Conservation (phyloP, 2,797 vertebrate species). For the Helicolenus hilgendorfi region DNA sequence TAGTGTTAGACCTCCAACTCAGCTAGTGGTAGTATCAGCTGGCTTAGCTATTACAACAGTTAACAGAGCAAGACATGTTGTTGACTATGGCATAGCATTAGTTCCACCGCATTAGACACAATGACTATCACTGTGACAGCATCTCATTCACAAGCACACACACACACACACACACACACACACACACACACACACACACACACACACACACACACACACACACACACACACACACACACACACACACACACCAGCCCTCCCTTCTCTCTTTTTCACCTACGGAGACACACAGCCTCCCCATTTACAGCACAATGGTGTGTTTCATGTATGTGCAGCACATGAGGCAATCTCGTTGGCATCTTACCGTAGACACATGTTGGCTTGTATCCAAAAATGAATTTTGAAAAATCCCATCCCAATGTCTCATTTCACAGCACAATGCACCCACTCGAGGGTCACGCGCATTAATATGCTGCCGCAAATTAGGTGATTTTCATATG, state of each 20-base stretch:
- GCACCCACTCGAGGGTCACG: conserved; percentile 17
- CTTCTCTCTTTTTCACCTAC: conserved; percentile 12
- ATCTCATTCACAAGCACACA: conserved; percentile 65
- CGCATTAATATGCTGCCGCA: conserved; percentile 28
- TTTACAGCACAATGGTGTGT: conserved; percentile 69
- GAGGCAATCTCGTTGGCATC: conserved; percentile 36
- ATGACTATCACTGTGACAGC: conserved; percentile 83
- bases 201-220: conserved; percentile 16
- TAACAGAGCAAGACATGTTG: conserved; percentile 86
- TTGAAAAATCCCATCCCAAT: background rate
- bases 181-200: conserved; percentile 27
- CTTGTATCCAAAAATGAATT: conserved; percentile 1
- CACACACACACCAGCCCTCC: conserved; percentile 7
- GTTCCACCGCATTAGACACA: conserved; percentile 87
- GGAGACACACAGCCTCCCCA: conserved; percentile 38
- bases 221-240: conserved; percentile 22
- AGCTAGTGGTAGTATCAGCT: conserved; percentile 67
- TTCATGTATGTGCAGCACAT: conserved; percentile 40
- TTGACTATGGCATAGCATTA: conserved; percentile 83
- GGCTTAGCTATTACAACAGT: conserved; percentile 80
- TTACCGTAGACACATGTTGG: conserved; percentile 5
- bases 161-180: conserved; percentile 26
- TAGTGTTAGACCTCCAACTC: conserved; percentile 60
- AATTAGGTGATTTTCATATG: conserved; percentile 30
- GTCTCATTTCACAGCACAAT: conserved; percentile 42